Evolutionary conservation across 2,113 vertebrate genomes (phyloP), one percentile per base, ranked within the genome.

Genomic region (Oryzias woworae): DNA sequence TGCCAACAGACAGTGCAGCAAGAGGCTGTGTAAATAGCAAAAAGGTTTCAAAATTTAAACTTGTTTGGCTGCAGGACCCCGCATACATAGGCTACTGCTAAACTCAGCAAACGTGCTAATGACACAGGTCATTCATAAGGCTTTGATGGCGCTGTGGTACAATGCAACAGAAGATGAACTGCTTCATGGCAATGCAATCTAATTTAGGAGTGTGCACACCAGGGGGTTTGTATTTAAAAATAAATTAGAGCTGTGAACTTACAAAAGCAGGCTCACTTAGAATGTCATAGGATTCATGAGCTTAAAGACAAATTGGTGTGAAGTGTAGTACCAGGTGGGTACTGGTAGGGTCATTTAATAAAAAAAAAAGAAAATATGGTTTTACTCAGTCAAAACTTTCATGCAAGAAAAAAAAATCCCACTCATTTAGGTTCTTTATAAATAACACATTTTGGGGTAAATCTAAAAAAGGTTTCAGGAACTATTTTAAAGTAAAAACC

Each of bases 31-130:
- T 44, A 82, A 88, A 88, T 80, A 86, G 61, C 78, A 76, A 66
- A 80, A 61, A 71, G 61, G 67, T 75, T 87, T 89, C 85, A 80
- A 83, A 78, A 83, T 83, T 80, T 83, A 87, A 86, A 75, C 74
- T 72, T 71, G 72, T 43, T 82, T 76, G 74, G 77, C 83, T 50
- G 58, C 48, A 14, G 77, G 79, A 67, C 69, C 58, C 73, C 44
- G 56, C 23, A 31, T 73, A 49, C 71, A 16, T 20, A 78, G 73
- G 72, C 69, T 81, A 59, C 69, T 65, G 65, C 73, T 63, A 78
- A 43, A 73, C 80, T 67, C 81, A 73, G 80, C 73, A 65, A 86
- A 74, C 77, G 69, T 87, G 77, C 84, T 85, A 84, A 89, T 88
- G 76, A 18, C 46, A 60, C 60, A 47, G 43, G 73, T 84, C 82